Conservation (phyloP, 2,888 invertebrate genomes). For the Lepidochrysops patricia region DNA sequence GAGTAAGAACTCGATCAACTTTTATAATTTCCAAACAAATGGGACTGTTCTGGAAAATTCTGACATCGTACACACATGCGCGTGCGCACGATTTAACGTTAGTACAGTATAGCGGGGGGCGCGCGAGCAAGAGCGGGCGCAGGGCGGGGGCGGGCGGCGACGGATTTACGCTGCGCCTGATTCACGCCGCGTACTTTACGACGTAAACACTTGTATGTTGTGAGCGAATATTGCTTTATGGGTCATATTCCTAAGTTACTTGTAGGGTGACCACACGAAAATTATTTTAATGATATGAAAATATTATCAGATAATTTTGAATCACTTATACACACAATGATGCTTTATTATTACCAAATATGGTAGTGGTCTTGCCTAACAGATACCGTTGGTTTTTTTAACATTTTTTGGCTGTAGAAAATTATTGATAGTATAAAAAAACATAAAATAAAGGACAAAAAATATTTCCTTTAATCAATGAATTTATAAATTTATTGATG, state of each 20-base stretch:
- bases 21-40: too few relatives aligned
- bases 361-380: too few relatives aligned
- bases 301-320: neutral
- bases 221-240: slow-evolving; percentile 30
- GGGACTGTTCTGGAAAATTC: slow-evolving; percentile 4
- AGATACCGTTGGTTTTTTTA: too few relatives aligned
- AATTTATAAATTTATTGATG: too few relatives aligned
- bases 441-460: too few relatives aligned
- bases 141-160: slow-evolving; percentile 32
- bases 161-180: slow-evolving; percentile 57
- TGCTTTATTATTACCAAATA: neutral
- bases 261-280: neutral
- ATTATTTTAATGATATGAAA: neutral
- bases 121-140: slow-evolving; percentile 22
- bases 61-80: slow-evolving; percentile 31
- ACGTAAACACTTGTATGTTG: slow-evolving; percentile 49
- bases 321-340: neutral
- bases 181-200: slow-evolving; percentile 46
- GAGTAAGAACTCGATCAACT: too few relatives aligned
- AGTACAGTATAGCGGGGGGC: slow-evolving; percentile 50
- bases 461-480: too few relatives aligned
- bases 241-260: slow-evolving; percentile 26
- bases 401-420: too few relatives aligned
- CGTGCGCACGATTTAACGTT: slow-evolving; percentile 55
- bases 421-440: too few relatives aligned